Evolutionary conservation across 2,888 invertebrate species (phyloP), one percentile per base, ranked within the genome.

Genomic region (Ceraclea dissimilis): DNA sequence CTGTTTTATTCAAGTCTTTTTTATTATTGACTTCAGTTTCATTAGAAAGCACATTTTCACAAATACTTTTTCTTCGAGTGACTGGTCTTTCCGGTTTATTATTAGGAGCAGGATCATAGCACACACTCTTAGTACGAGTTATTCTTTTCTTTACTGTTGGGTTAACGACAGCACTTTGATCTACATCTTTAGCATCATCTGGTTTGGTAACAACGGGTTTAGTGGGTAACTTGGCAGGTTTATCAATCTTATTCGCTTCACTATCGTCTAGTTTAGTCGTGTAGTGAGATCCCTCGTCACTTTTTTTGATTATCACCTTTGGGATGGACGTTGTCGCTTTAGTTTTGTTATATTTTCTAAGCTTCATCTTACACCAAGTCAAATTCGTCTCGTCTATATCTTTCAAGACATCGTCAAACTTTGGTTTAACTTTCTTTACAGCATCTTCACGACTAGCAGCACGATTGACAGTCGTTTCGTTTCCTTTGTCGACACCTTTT

Each of bases 321-420:
- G 78, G 78, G 61, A 78, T 69, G 50, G 65, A 39, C 10, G 26
- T 26, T 26, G 26, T 6, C 10, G 26, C 5, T 26, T 26, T 26
- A 26, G 4, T 26, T 39, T 39, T 39, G 13, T 13, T n/a, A 39
- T 4, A n/a, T 13, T 39, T 39, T 13, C 49, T 51, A 2, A 39
- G 4, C 26, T 54, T 53, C 48, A 34, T 57, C 39, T 57, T 57
- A 19, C 50, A 57, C 33, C 51, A 50, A 33, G 46, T 49, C 13
- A 57, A 47, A 49, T 50, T 53, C 10, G 57, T 47, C 43, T 51
- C 75, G 63, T 78, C 78, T 62, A 78, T 75, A 66, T 71, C 76
- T 69, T 74, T 76, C 53, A 78, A 70, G 53, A 78, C 78, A 66
- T 78, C 78, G 68, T 78, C 78, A 66, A 78, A 78, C 66, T 74